These are phyloP conservation scores for Diglossa cyanea DNA, from an alignment of 2,797 vertebrate genomes.

Conservation along the genomic window DNA sequence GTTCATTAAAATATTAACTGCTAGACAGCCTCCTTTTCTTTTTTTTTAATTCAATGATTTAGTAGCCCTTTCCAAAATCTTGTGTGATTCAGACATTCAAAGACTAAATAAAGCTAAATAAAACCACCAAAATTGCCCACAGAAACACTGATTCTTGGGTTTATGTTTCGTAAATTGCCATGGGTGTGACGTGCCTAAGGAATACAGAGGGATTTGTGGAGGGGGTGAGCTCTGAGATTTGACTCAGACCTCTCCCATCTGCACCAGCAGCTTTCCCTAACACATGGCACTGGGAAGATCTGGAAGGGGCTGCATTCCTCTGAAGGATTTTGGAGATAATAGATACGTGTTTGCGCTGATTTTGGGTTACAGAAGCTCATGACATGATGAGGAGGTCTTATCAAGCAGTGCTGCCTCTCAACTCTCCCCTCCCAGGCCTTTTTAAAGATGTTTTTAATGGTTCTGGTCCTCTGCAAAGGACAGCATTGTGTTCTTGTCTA, in stretches of 20 bases:
- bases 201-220: neutral
- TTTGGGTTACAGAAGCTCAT: neutral
- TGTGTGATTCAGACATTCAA: neutral
- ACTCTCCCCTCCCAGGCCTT: neutral
- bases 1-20: conserved; percentile 38
- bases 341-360: neutral
- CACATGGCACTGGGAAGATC: neutral
- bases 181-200: neutral
- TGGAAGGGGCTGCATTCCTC: neutral
- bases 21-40: neutral
- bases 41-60: neutral
- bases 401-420: neutral
- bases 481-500: neutral
- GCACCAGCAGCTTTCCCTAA: neutral
- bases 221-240: neutral
- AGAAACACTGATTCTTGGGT: neutral
- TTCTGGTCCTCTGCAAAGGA: neutral
- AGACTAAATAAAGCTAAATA: conserved; percentile 4
- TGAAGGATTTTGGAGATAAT: neutral
- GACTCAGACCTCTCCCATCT: neutral
- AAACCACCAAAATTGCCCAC: neutral
- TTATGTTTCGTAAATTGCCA: neutral
- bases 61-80: neutral
- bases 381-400: neutral
- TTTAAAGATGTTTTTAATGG: neutral